Percentiles rank a stretch among this genome's conserved stretches.
These are phyloP conservation scores for Siniperca scherzeri DNA, from an alignment of 2,797 vertebrate species.

Conservation along the genomic window DNA sequence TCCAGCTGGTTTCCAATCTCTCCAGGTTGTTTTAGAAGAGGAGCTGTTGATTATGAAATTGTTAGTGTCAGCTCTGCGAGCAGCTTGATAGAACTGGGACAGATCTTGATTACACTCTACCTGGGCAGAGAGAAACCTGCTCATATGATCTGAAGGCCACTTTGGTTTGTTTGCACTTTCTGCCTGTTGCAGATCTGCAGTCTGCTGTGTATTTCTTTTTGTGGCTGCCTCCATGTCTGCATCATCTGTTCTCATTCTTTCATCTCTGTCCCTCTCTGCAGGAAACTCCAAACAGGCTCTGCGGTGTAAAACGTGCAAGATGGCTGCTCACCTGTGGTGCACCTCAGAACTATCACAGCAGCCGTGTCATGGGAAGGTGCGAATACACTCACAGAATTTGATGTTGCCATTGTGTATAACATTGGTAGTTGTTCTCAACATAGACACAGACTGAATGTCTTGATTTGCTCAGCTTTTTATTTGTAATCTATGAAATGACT, in stretches of 20 bases:
- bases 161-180: conserved; percentile 32
- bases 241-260: conserved; percentile 37
- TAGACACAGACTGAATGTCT: not conserved
- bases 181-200: conserved; percentile 10
- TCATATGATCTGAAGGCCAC: conserved; percentile 32
- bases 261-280: conserved; percentile 64
- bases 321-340: conserved; percentile 94
- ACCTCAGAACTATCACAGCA: conserved; percentile 92
- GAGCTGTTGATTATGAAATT: conserved; percentile 65
- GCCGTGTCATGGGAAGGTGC: conserved; percentile 90
- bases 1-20: conserved; percentile 69
- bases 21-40: conserved; percentile 51
- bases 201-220: conserved; percentile 25
- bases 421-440: not conserved
- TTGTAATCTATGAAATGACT: not conserved
- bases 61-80: conserved; percentile 32
- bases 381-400: conserved; percentile 7
- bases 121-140: conserved; percentile 41
- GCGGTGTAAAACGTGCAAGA: conserved; percentile 93
- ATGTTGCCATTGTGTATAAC: not conserved
- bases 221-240: not conserved
- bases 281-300: conserved; percentile 95
- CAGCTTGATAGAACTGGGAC: conserved; percentile 31
- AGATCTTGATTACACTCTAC: conserved; percentile 44
- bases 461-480: conserved; percentile 2